These are phyloP conservation scores for Actinernus sp. DNA, from an alignment of 92 coral and sea anemone genomes.

Conservation along the genomic window DNA sequence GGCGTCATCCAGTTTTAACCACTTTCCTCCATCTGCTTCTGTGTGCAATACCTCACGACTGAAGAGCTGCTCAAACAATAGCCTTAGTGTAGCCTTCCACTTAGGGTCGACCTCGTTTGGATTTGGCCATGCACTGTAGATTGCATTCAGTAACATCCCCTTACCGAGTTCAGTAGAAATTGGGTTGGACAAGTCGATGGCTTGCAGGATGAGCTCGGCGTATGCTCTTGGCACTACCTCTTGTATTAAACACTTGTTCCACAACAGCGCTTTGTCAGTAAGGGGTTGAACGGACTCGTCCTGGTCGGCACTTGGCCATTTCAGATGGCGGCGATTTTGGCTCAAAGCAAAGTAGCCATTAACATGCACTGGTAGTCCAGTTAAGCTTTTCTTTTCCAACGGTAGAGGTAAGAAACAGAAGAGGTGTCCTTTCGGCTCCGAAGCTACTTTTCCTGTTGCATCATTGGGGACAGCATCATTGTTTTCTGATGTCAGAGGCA, in stretches of 20 bases:
- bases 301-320: slow-evolving; percentile 76
- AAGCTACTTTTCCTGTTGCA: too few relatives aligned
- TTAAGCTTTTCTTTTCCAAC: slow-evolving; percentile 64
- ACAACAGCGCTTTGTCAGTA: slow-evolving; percentile 72
- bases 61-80: slow-evolving; percentile 24
- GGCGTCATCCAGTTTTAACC: slow-evolving; percentile 62
- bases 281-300: slow-evolving; percentile 12
- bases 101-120: slow-evolving; percentile 38
- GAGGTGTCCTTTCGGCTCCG: slow-evolving; percentile 60
- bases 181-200: neutral
- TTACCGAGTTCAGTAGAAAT: neutral
- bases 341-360: slow-evolving; percentile 86
- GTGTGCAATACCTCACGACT: slow-evolving; percentile 35
- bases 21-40: slow-evolving; percentile 55
- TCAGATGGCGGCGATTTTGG: slow-evolving; percentile 89
- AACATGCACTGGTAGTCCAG: slow-evolving; percentile 86
- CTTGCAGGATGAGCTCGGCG: slow-evolving; percentile 47
- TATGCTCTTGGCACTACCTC: slow-evolving; percentile 73
- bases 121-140: slow-evolving; percentile 92
- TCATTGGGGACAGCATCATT: too few relatives aligned
- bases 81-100: slow-evolving; percentile 42
- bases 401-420: slow-evolving; percentile 84
- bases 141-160: too few relatives aligned
- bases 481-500: too few relatives aligned
- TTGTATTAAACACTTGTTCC: slow-evolving; percentile 73